phyloP scores from a whole-genome alignment of 1,140 invertebrate species.

The Trichonephila clavipes region DNA sequence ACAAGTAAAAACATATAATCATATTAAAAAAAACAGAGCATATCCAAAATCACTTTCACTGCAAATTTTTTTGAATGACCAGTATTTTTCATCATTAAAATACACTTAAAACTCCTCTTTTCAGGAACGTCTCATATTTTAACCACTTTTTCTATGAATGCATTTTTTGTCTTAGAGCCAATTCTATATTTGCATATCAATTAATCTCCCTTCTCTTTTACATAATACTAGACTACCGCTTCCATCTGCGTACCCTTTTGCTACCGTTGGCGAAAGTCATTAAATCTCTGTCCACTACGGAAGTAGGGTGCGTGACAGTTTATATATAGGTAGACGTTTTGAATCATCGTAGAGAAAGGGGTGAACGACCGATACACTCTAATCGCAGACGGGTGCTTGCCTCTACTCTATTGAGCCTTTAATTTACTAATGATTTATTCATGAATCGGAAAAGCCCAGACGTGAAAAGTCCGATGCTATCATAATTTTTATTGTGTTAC shows the following conservation, averaged over 20 bases:
- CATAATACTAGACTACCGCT: not conserved
- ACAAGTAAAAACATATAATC: too few species aligned
- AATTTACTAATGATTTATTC: constrained; percentile 38
- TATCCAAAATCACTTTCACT: too few species aligned
- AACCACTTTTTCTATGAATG: not conserved
- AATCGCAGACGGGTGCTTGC: not conserved
- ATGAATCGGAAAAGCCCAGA: constrained; percentile 24
- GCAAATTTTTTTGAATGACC: too few species aligned
- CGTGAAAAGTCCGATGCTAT: not conserved
- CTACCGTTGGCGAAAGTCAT: not conserved
- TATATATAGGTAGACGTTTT: not conserved
- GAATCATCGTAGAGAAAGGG: constrained; percentile 30
- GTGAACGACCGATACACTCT: constrained; percentile 39
- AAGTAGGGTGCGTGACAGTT: constrained; percentile 1
- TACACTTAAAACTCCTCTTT: not conserved
- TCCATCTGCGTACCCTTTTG: not conserved
- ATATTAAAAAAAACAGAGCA: too few species aligned
- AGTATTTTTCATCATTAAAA: not conserved
- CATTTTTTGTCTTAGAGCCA: not conserved
- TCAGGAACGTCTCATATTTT: not conserved
- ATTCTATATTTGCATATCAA: not conserved
- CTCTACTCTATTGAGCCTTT: constrained; percentile 1
- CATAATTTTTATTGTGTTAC: not conserved
- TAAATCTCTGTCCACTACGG: constrained; percentile 26
- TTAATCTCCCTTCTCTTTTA: not conserved